Base-by-base conservation (phyloP, 1,140 invertebrate species). In the Drosophila insularis region DNA sequence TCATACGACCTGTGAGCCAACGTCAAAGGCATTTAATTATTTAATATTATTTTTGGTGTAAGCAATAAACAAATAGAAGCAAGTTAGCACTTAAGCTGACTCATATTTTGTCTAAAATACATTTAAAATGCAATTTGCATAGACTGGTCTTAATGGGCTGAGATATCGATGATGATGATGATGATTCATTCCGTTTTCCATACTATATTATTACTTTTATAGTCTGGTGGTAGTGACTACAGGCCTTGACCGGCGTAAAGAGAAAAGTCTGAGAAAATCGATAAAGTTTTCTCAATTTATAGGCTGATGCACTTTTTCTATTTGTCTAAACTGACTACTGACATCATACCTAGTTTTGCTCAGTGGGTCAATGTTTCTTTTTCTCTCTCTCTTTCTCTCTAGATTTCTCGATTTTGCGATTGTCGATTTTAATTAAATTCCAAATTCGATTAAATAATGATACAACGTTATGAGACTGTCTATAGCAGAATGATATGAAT, bases 331-430 rank as follows among this genome's bases (percentile, higher is more conserved):
- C 17, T 19, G 53, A 53, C 71, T 86, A 53, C 71, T 86, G 79
- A 87, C 82, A 84, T 87, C 82, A 86, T 79, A 81, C 4, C 74
- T 78, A 71, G 73, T 58, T 73, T 60, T 71, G 39, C 75, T 61
- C n/a, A 87, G 64, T 87, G 53, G 82, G 82, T 87, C 84, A 87
- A 87, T 87, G 82, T 67, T 82, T 77, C 60, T 67, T 67, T 70
- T 39, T 68, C 65, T 81, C 61, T 81, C 27, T 27, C 27, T 23
- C 23, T 65, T 70, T 74, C 54, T 56, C 63, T 58, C 17, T 58
- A 43, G 37, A 32, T 40, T 74, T 1, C 21, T 27, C 27, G 31
- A 14, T 67, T 35, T 21, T 74, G 43, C 14, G 43, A 19, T 46
- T 46, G 43, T 46, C 21, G 54, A 56, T 59, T 80, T 81, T 77